Conservation (phyloP, 2,888 invertebrate genomes). For the Microctonus aethiopoides region DNA sequence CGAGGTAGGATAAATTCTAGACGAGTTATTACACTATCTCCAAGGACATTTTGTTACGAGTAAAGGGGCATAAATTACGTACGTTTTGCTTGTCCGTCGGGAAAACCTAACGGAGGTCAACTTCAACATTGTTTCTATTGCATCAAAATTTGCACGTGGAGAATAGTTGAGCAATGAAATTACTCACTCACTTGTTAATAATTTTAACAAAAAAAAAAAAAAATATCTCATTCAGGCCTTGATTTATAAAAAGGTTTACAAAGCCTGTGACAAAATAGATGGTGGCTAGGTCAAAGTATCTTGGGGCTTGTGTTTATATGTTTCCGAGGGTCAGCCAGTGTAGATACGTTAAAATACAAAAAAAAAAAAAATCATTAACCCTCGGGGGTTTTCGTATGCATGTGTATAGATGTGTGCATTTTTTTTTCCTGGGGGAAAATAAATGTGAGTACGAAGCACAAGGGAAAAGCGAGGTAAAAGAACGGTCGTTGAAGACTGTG, state of each 20-base stretch:
- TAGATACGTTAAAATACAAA: too few species aligned
- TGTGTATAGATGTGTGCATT: slow-evolving; percentile 39
- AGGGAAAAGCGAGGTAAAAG: slow-evolving; percentile 3
- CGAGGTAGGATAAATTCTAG: slow-evolving; percentile 25
- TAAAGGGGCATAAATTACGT: slow-evolving; percentile 22
- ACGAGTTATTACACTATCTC: slow-evolving; percentile 30
- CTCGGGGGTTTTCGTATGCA: slow-evolving; percentile 45
- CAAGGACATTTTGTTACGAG: slow-evolving; percentile 20
- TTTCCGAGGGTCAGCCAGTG: slow-evolving; percentile 34
- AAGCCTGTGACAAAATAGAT: slow-evolving; percentile 13
- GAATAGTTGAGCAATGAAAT: background rate
- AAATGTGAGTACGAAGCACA: slow-evolving; percentile 16
- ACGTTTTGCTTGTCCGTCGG: background rate
- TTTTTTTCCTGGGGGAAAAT: slow-evolving; percentile 19
- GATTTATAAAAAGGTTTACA: background rate
- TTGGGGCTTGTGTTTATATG: slow-evolving; percentile 19
- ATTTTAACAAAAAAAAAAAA: background rate
- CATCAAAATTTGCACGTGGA: background rate
- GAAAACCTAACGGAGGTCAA: slow-evolving; percentile 5
- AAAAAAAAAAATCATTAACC: slow-evolving; percentile 52
- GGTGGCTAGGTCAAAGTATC: slow-evolving; percentile 6
- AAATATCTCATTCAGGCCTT: background rate
- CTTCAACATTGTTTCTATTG: slow-evolving; percentile 3
- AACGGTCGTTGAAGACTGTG: background rate
- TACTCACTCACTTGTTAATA: background rate